These are phyloP conservation scores for Drosophila orena DNA, from an alignment of 1,140 invertebrate species.

Conservation along the genomic window DNA sequence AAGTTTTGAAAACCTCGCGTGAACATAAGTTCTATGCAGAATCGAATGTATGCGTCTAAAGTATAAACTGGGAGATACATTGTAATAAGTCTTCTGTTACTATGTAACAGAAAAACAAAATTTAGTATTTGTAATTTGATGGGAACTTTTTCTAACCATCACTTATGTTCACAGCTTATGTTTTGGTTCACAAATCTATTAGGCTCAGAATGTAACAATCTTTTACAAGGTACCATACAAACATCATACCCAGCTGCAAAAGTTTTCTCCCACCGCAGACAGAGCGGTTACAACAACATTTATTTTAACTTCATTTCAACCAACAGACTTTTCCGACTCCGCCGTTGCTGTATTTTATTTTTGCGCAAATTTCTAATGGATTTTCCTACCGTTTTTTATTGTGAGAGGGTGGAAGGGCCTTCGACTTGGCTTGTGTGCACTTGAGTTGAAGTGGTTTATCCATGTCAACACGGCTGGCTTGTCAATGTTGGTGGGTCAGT, in stretches of 20 bases:
- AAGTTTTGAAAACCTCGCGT: not conserved
- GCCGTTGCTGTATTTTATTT: slow-evolving; percentile 6
- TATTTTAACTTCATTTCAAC: slow-evolving; percentile 48
- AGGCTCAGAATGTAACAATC: slow-evolving; percentile 14
- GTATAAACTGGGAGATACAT: not conserved
- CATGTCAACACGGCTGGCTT: slow-evolving; percentile 69
- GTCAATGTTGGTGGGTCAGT: slow-evolving; percentile 40
- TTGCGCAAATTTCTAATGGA: slow-evolving; percentile 47
- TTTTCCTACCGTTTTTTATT: slow-evolving; percentile 20
- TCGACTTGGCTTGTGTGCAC: slow-evolving; percentile 49
- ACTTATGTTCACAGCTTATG: slow-evolving; percentile 9
- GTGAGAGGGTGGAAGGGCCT: not conserved
- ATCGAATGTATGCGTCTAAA: no score
- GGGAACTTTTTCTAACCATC: not conserved
- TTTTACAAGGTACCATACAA: slow-evolving; percentile 24
- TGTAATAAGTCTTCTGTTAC: no score
- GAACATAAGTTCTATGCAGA: not conserved
- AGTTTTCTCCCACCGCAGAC: slow-evolving; percentile 26
- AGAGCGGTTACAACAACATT: slow-evolving; percentile 42
- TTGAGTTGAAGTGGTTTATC: slow-evolving; percentile 75
- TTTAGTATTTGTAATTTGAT: no score
- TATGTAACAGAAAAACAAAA: no score
- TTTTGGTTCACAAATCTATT: slow-evolving; percentile 10
- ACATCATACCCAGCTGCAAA: slow-evolving; percentile 21
- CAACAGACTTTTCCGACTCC: slow-evolving; percentile 25